Evolutionary conservation across 2,888 invertebrate species (phyloP), one percentile per base, ranked within the genome.

Genomic region (Brachylomia viminalis): DNA sequence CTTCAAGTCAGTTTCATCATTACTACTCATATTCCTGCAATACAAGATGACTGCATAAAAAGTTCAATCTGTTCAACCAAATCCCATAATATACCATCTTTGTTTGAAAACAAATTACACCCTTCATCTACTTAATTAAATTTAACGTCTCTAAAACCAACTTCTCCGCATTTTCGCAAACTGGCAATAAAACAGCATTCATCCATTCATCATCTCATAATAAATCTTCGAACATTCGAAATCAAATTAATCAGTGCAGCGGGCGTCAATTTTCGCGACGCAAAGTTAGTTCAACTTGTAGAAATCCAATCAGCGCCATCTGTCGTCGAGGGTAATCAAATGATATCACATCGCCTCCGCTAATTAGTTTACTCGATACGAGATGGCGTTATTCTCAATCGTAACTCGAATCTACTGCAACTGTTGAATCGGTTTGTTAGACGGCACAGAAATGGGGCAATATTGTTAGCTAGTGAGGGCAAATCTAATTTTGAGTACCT

Each of bases 251-350:
- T 92, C 89, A 90, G 82, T 82, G 84, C 83, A 87, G 86, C 87
- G 87, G 82, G 90, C 89, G 88, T 86, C 92, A 93, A 93, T 92
- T 92, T 91, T 87, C 88, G 87, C 88, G 89, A 87, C 88, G 90
- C 87, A 92, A 95, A 95, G 93, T 95, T 94, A 87, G 90, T 89
- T 88, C 88, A 93, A 92, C 90, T 92, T 90, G 86, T 87, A 86
- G 91, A 87, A 92, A 95, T 95, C 91, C 88, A 94, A 95, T 95
- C 93, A 94, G 84, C 90, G 93, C 92, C 95, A 95, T 95, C 95
- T 95, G 95, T 90, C 91, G 92, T 79, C 78, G 42, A 65, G 79
- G 81, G 92, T 95, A 95, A 96, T 95, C 94, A 93, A 96, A 96
- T 95, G 93, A 95, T 94, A 95, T 94, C 92, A 93, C 90, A 92